Conservation (phyloP, 2,888 invertebrate genomes). For the Ochropacha duplaris region DNA sequence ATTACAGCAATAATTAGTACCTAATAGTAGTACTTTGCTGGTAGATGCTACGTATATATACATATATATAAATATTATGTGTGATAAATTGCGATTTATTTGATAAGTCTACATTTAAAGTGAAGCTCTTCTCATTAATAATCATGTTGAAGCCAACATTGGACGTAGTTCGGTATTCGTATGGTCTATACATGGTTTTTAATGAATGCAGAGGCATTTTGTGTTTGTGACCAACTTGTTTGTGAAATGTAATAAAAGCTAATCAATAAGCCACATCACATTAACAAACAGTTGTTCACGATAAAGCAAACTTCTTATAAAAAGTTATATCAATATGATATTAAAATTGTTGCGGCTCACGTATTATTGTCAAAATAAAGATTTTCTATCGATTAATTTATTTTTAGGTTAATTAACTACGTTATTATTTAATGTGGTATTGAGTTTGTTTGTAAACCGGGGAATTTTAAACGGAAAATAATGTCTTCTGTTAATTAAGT, state of each 20-base stretch:
- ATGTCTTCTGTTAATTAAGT: slow-evolving; percentile 45
- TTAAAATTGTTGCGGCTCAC: slow-evolving; percentile 78
- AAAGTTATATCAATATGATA: slow-evolving; percentile 75
- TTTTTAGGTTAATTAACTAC: slow-evolving; percentile 65
- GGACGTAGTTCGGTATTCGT: neutral
- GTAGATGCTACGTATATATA: slow-evolving; percentile 76
- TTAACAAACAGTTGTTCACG: slow-evolving; percentile 41
- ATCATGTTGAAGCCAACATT: slow-evolving; percentile 12
- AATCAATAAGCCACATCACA: slow-evolving; percentile 8
- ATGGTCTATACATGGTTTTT: neutral
- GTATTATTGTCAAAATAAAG: slow-evolving; percentile 55
- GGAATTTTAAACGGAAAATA: slow-evolving; percentile 41
- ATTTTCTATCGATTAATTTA: slow-evolving; percentile 68
- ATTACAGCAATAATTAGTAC: slow-evolving; percentile 81
- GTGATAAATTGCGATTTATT: slow-evolving; percentile 74
- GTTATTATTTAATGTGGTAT: slow-evolving; percentile 60
- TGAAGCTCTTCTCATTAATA: slow-evolving; percentile 46
- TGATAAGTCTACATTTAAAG: slow-evolving; percentile 45
- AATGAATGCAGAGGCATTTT: neutral
- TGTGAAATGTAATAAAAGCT: neutral
- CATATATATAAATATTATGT: slow-evolving; percentile 61
- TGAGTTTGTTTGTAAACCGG: slow-evolving; percentile 67
- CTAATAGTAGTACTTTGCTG: slow-evolving; percentile 75
- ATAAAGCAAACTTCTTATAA: slow-evolving; percentile 50
- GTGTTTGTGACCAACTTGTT: neutral